Conservation (phyloP, 2,797 vertebrate species). For the Heterohyrax brucei region DNA sequence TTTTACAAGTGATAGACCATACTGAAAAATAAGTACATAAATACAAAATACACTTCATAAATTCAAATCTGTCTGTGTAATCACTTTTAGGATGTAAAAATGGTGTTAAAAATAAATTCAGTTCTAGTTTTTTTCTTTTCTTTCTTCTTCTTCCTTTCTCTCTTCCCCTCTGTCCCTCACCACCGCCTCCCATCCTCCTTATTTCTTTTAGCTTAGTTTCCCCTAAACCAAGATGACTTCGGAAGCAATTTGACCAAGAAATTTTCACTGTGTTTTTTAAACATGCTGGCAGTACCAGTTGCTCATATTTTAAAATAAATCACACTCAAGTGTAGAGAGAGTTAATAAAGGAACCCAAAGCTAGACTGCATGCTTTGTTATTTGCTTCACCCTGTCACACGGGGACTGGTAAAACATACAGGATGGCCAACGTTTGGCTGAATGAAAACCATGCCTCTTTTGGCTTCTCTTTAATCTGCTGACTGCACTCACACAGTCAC, state of each 20-base stretch:
- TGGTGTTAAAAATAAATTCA: background rate
- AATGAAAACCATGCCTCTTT: constrained; percentile 12
- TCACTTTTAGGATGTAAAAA: constrained; percentile 44
- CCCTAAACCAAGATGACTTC: background rate
- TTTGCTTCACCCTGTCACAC: background rate
- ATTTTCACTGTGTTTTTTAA: constrained; percentile 57
- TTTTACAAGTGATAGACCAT: constrained; percentile 3
- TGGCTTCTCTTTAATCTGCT: constrained; percentile 41
- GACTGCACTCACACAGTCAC: background rate
- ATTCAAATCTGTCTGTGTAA: background rate
- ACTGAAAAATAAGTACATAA: background rate
- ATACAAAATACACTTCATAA: constrained; percentile 59
- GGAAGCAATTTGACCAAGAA: constrained; percentile 6
- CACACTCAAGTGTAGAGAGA: constrained; percentile 56
- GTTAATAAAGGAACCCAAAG: constrained; percentile 55
- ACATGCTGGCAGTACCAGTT: constrained; percentile 14
- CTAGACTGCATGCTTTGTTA: background rate
- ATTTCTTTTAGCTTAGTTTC: background rate
- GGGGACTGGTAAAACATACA: constrained; percentile 21
- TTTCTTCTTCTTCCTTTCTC: background rate
- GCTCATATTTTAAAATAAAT: constrained; percentile 65
- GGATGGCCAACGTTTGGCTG: background rate
- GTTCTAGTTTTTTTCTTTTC: background rate
- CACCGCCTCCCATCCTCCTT: background rate
- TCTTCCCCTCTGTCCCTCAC: background rate